A percentile compares a stretch with the other conserved stretches of the same genome.
phyloP scores from a whole-genome alignment of 2,888 invertebrate species.

The Noctua janthe region DNA sequence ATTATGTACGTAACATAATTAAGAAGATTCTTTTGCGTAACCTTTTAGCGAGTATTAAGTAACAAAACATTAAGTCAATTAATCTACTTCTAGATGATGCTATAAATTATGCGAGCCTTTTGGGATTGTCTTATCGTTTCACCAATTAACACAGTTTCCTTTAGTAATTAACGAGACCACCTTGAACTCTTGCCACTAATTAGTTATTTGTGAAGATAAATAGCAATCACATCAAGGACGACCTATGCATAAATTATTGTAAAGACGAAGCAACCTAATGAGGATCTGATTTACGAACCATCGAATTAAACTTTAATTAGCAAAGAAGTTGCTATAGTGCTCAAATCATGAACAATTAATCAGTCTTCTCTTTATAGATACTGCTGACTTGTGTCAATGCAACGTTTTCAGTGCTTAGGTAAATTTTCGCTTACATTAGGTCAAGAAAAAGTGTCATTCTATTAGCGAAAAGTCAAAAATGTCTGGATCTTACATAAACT shows the following conservation, averaged over 20 bases:
- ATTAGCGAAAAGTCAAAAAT: background rate
- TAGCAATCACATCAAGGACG: constrained; percentile 16
- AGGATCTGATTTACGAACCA: constrained; percentile 3
- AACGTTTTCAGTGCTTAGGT: background rate
- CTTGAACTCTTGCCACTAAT: constrained; percentile 37
- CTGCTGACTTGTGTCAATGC: background rate
- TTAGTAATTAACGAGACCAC: constrained; percentile 7
- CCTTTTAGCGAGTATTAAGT: background rate
- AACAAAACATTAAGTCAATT: background rate
- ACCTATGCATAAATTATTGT: constrained; percentile 15
- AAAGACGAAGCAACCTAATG: background rate
- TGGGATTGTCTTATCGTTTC: background rate
- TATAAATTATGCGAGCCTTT: constrained; percentile 21
- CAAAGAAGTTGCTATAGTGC: background rate
- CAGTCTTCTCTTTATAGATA: background rate
- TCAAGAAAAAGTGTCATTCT: background rate
- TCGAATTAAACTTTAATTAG: background rate
- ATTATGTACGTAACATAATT: background rate
- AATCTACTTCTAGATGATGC: constrained; percentile 1
- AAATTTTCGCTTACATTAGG: background rate
- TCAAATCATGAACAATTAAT: background rate
- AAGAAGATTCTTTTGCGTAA: constrained; percentile 12
- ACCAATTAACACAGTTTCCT: constrained; percentile 15
- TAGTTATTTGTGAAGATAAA: constrained; percentile 24
- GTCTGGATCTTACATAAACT: background rate